phyloP scores from a whole-genome alignment of 23 tunicate genomes.

The Aplidium turbinatum region DNA sequence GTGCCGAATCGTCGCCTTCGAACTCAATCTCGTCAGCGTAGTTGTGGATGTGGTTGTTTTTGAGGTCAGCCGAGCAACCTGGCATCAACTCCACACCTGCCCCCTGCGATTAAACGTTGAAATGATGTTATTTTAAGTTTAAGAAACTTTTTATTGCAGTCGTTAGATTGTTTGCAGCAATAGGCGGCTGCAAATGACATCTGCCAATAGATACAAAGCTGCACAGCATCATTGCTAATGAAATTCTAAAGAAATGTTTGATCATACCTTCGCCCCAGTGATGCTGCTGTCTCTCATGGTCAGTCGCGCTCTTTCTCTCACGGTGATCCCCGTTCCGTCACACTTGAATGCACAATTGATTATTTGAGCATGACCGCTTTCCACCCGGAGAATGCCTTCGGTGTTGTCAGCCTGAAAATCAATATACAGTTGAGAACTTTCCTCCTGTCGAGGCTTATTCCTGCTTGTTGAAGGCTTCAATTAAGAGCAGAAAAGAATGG shows the following conservation, averaged over 20 bases:
- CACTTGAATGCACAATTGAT: constrained; percentile 65
- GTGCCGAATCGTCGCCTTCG: not conserved
- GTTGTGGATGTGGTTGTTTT: constrained; percentile 53
- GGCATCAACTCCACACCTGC: constrained; percentile 80
- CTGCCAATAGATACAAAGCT: too few species aligned
- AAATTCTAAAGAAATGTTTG: too few species aligned
- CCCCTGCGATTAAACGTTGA: constrained; percentile 58
- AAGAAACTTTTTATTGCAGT: too few species aligned
- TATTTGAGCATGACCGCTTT: constrained; percentile 81
- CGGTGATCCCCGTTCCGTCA: constrained; percentile 81
- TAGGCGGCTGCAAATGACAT: too few species aligned
- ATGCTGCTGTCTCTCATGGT: constrained; percentile 49
- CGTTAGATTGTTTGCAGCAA: too few species aligned
- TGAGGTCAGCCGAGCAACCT: constrained; percentile 54
- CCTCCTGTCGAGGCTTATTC: too few species aligned
- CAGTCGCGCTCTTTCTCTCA: constrained; percentile 70
- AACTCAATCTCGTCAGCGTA: constrained; percentile 29
- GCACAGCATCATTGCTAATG: too few species aligned
- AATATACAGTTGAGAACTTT: too few species aligned
- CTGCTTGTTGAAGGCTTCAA: too few species aligned
- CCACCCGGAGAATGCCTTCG: constrained; percentile 86
- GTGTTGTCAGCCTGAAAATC: constrained; percentile 73
- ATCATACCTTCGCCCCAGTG: constrained; percentile 52
- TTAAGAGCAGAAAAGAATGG: too few species aligned
- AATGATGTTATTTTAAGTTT: too few species aligned